Base-by-base conservation (phyloP, 2,888 invertebrate species). In the Drosophila histrio region DNA sequence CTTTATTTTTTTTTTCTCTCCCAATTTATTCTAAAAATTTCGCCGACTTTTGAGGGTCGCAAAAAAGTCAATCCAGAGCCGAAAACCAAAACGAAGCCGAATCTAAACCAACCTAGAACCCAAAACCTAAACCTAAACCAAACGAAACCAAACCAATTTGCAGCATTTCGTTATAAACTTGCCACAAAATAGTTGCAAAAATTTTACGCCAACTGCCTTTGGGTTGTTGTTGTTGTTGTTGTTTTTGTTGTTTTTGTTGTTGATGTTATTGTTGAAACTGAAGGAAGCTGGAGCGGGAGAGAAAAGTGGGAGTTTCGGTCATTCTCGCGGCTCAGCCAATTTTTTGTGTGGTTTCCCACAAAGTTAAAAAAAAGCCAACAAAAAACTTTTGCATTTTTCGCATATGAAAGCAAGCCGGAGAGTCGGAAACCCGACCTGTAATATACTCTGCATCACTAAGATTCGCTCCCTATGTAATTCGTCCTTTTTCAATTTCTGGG, bases 91-190 rank as follows among this genome's bases (percentile, higher is more conserved):
- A 19, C 28, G 19, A 30, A 28, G 19, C 30, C 30, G 28, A 21
- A 47, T 8, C 30, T 21, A 47, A 30, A 32, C 19, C 28, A 46
- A 28, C 17, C 46, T 30, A n/a, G 39, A 36, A 26, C 56, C 30
- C n/a, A 47, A 56, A 70, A 46, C 26, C 60, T 30, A 34, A 58
- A 30, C 5, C 8, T 7, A 70, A 53, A 46, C 58, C 36, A 62
- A 58, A 60, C 36, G 44, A 54, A 59, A 52, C 64, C 81, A 57
- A 81, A 84, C 82, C 85, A 84, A 84, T 79, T 79, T 85, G 82
- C 79, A 75, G 79, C 61, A 57, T 67, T 84, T 67, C 66, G 72
- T 67, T 72, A 74, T 76, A 67, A 66, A 67, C 77, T 56, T 63
- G 60, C 64, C 70, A 70, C 74, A 60, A 73, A 70, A 84, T 77